Base-by-base conservation (phyloP, 2,888 invertebrate genomes). In the Dryobotodes eremita region DNA sequence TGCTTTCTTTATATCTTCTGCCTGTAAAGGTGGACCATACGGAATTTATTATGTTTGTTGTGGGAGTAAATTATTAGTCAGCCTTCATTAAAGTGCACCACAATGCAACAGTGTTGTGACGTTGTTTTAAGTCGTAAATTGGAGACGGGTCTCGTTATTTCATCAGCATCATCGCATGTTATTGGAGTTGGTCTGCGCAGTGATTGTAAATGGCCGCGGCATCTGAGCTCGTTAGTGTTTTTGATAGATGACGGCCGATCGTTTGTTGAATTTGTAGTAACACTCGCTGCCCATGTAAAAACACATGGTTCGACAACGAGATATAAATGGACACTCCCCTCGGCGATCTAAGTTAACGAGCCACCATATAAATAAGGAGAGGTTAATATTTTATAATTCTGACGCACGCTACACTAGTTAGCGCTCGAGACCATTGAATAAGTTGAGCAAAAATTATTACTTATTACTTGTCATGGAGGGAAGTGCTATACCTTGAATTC, bases 201-300 rank as follows among this genome's bases (percentile, higher is more conserved):
- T 93, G 95, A 95, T 95, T 96, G 95, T 96, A 95, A 95, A 95
- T 94, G 91, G 94, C 93, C 94, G 93, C 94, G 93, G 95, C 94
- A 95, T 96, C 95, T 91, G 90, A 92, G 95, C 96, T 97, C 96
- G 96, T 96, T 96, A 96, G 95, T 92, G 94, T 95, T 95, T 96
- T 96, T 96, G 97, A 97, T 96, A 96, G 96, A 97, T 96, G 96
- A 96, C 95, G 94, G 91, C 93, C 94, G 95, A 94, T 95, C 94
- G 95, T 95, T 95, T 95, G 96, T 96, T 94, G 95, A 95, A 96
- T 96, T 96, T 95, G 95, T 95, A 95, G 94, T 95, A 95, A 95
- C 95, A 94, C 94, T 93, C 93, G 93, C 92, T 92, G 92, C 90
- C 93, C 91, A 93, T 94, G 95, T 96, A 95, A 96, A 96, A 96